Evolutionary conservation across 1,140 invertebrate species (phyloP), one percentile per base, ranked within the genome.

Genomic region (Nephila pilipes): DNA sequence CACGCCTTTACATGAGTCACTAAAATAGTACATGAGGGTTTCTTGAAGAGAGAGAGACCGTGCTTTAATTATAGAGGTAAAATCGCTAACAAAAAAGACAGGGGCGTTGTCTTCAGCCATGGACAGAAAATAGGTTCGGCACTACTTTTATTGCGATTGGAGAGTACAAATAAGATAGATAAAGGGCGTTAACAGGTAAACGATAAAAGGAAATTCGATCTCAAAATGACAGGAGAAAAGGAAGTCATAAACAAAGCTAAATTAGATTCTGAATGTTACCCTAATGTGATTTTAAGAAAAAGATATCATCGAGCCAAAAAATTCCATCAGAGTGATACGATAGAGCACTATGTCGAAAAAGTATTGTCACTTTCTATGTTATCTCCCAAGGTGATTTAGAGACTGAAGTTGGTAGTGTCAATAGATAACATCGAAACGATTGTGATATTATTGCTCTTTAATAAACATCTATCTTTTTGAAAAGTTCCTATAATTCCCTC

Each of bases 161-260:
- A 46, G 81, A 54, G 54, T 29, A 57, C 36, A 83, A 25, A 57
- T 83, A 83, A 83, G 38, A 83, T 75, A 18, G 69, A 83, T 83
- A 83, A 57, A 57, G 54, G 81, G 81, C 54, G 81, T 83, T 22
- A 83, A 83, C 81, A 83, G 54, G 81, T 83, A 54, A 25, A 20
- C 29, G 81, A 46, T 83, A 25, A 75, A 75, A 83, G 81, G 81
- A 83, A 83, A 83, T 83, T 83, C 38, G 81, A 25, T 55, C 32
- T 10, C n/a, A 55, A 83, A 83, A 83, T 54, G 81, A n/a, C 81
- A 83, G 46, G 16, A 25, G 69, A 83, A 57, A 54, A 55, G 81
- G 54, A 83, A 83, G 54, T 83, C 81, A 29, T 57, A 29, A 83
- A 46, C 46, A 5, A 57, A 57, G 54, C n/a, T 32, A 55, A 55